Evolutionary conservation across 2,113 vertebrate genomes (phyloP).

Genomic region (Pelusios castaneus): DNA sequence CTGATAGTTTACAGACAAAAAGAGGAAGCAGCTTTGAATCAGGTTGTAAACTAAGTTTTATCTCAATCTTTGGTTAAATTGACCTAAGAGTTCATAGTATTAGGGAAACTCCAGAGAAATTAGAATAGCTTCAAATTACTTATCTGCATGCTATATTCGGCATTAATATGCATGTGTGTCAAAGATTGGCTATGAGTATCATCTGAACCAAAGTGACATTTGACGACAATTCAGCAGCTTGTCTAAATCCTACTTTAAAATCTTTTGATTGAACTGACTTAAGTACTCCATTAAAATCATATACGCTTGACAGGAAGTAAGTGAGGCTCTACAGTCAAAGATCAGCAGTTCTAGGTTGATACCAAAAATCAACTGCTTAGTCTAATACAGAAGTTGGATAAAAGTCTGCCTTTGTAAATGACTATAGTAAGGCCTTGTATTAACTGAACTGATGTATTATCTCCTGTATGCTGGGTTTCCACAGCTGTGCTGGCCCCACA

Average conservation of each 20-base stretch:
- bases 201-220: neutral
- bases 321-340: neutral
- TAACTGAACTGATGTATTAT: neutral
- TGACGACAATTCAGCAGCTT: neutral
- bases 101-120: neutral
- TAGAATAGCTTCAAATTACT: neutral
- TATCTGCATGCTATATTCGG: neutral
- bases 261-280: neutral
- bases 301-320: neutral
- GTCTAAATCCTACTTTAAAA: neutral
- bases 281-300: neutral
- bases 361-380: neutral
- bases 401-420: neutral
- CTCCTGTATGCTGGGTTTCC: neutral
- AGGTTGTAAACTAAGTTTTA: neutral
- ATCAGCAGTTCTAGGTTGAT: neutral
- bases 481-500: neutral
- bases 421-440: neutral
- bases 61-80: neutral
- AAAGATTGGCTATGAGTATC: neutral
- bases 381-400: neutral
- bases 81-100: neutral
- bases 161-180: neutral
- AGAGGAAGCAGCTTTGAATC: neutral
- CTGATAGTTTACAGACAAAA: neutral